phyloP scores from a whole-genome alignment of 1,140 invertebrate species.

The Macrostomum lignano region DNA sequence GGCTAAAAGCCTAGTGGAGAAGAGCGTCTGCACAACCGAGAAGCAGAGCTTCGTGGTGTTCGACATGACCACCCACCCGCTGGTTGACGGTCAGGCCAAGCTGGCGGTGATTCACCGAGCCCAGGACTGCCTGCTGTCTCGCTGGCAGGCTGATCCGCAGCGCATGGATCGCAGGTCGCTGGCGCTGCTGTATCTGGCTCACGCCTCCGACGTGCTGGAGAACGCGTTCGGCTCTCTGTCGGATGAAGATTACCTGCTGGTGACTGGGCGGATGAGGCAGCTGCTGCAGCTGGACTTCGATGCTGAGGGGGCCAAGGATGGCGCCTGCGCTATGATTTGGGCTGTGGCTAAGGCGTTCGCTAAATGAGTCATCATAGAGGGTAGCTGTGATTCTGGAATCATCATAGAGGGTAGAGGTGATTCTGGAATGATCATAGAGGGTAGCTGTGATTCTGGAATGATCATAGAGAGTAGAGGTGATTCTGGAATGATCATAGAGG shows the following conservation, averaged over 20 bases:
- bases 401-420: too few relatives aligned
- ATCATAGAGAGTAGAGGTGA: too few relatives aligned
- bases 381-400: too few relatives aligned
- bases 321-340: slow-evolving; percentile 56
- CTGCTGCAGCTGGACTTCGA: slow-evolving; percentile 85
- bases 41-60: slow-evolving; percentile 98
- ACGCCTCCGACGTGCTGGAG: slow-evolving; percentile 89
- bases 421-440: too few relatives aligned
- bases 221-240: slow-evolving; percentile 96
- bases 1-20: slow-evolving; percentile 96
- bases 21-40: slow-evolving; percentile 95
- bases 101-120: slow-evolving; percentile 72
- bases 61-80: slow-evolving; percentile 98
- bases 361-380: too few relatives aligned
- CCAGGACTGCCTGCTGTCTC: slow-evolving; percentile 73
- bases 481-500: too few relatives aligned
- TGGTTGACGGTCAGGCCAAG: slow-evolving; percentile 81
- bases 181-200: slow-evolving; percentile 67
- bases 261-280: slow-evolving; percentile 75
- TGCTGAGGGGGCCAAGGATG: slow-evolving; percentile 47
- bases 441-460: too few relatives aligned
- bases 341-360: too few relatives aligned
- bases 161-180: slow-evolving; percentile 77
- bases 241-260: slow-evolving; percentile 91
- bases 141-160: slow-evolving; percentile 88